A percentile compares a stretch with the other conserved stretches of the same genome.
These are phyloP conservation scores for Calameuta pallipes DNA, from an alignment of 2,888 invertebrate species.

Conservation along the genomic window DNA sequence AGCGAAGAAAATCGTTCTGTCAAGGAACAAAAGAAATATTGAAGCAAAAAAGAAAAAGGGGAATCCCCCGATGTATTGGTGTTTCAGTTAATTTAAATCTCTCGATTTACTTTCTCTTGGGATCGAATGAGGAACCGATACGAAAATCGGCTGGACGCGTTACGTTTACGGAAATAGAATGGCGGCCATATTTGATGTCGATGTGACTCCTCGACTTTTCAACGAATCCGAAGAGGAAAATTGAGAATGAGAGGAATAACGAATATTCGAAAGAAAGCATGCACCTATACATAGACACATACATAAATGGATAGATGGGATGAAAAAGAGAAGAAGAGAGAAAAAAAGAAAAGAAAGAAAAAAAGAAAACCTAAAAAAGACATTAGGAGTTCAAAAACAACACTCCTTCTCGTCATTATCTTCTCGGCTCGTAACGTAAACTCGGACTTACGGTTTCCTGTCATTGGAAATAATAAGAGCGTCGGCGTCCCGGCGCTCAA, in stretches of 20 bases:
- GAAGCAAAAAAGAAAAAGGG: neutral
- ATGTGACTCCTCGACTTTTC: neutral
- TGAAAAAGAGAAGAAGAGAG: neutral
- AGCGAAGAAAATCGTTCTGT: too few relatives aligned
- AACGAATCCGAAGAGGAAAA: neutral
- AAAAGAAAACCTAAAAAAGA: neutral
- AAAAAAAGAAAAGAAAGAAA: neutral
- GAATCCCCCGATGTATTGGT: neutral
- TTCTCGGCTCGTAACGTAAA: slow-evolving; percentile 7
- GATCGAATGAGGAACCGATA: neutral
- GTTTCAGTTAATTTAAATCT: too few relatives aligned
- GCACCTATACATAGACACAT: neutral
- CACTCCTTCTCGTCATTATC: neutral
- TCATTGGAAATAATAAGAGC: neutral
- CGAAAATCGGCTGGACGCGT: neutral
- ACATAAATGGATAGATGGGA: neutral
- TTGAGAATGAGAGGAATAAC: neutral
- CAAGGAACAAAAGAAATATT: too few relatives aligned
- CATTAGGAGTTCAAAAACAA: slow-evolving; percentile 6
- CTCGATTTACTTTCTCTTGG: neutral
- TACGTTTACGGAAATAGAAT: neutral
- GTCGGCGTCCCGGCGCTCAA: neutral
- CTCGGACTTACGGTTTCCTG: slow-evolving; percentile 6
- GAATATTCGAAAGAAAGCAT: neutral
- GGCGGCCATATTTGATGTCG: neutral